Base-by-base conservation (phyloP, 2,888 invertebrate species). In the Sinohyriopsis cumingii region DNA sequence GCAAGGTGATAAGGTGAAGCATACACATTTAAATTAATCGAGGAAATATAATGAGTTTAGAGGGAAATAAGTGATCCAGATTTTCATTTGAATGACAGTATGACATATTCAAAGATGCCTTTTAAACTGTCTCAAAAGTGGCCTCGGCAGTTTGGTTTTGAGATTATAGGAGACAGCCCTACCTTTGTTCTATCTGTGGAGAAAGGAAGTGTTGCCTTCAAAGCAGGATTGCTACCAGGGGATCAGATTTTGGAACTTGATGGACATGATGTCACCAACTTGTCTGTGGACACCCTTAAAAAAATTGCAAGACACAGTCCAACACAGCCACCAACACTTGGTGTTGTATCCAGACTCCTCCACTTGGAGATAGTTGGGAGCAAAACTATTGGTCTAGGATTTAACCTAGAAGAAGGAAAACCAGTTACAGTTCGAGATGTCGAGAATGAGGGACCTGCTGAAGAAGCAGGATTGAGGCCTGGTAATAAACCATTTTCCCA, bases 231-330 rank as follows among this genome's bases (percentile, higher is more conserved):
- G 1, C 75, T 81, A 45, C 79, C 85, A 15, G 90, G 89, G 4
- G 90, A 90, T 71, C 87, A 88, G 73, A 81, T 90, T 28, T 73
- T 90, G 25, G 86, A 89, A 68, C 73, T 90, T 6, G 88, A 89
- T 66, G 87, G 85, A 15, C 84, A 84, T 61, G 87, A 89, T 76
- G 89, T 89, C 7, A 80, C 82, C 4, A 79, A 79, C 25, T 79
- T 88, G 82, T 85, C 89, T 2, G 78, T 83, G 4, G 84, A 87
- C 12, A 81, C 83, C 54, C 65, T 89, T 45, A 82, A 80, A 59
- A 79, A 78, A 7, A 74, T 88, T 28, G 89, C 87, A 15, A 82
- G 79, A 57, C 76, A 81, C 65, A 82, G 82, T 53, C 56, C 76
- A 0, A 72, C 77, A n/a, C 78, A 79, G 54, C 86, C 88, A 0